Percentiles rank a stretch among this genome's conserved stretches.
These are phyloP conservation scores for Seriola aureovittata DNA, from an alignment of 2,113 vertebrate genomes.

Conservation along the genomic window DNA sequence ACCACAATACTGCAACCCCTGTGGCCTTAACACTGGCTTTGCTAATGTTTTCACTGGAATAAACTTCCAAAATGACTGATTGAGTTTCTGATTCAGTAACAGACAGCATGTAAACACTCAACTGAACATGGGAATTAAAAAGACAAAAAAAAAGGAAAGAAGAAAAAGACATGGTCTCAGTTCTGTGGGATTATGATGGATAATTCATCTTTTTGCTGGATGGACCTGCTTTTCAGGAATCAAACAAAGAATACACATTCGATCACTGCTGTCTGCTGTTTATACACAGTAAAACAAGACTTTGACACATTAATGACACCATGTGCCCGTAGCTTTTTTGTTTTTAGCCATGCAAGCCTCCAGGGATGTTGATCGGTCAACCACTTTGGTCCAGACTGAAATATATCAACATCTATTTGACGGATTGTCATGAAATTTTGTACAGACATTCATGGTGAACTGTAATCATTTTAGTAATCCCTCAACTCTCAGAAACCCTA, in stretches of 20 bases:
- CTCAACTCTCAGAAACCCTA: too few species aligned
- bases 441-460: background rate
- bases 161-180: background rate
- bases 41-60: conserved; percentile 24
- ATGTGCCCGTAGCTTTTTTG: background rate
- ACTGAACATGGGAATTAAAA: background rate
- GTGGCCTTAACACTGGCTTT: conserved; percentile 11
- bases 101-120: conserved; percentile 8
- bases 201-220: conserved; percentile 33
- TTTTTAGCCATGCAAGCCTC: background rate
- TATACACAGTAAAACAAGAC: background rate
- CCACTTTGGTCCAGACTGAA: background rate
- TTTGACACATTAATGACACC: background rate
- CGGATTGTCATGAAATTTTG: background rate
- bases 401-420: background rate
- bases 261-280: background rate
- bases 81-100: background rate
- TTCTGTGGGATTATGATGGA: conserved; percentile 32
- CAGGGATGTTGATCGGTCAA: background rate
- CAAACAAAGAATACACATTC: conserved; percentile 19
- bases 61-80: conserved; percentile 6
- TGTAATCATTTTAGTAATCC: background rate
- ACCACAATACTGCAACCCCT: background rate
- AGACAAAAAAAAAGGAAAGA: background rate
- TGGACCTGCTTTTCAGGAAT: conserved; percentile 32